Conservation (phyloP, 2,888 invertebrate species). For the Trypoxylon attenuatum region DNA sequence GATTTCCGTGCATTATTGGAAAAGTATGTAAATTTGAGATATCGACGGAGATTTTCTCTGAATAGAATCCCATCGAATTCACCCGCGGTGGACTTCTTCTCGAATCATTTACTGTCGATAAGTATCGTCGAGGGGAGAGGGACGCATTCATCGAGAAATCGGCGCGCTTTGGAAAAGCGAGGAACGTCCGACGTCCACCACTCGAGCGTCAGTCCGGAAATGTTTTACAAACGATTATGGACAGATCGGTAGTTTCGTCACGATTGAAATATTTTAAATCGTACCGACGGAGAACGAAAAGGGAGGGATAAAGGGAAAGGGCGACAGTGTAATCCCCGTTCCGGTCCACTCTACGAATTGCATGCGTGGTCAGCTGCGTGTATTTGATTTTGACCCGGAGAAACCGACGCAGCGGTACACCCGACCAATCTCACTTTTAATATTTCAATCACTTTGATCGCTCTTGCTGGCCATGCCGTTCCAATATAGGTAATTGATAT, state of each 20-base stretch:
- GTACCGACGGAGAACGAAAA: not conserved
- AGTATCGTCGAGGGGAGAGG: conserved; percentile 11
- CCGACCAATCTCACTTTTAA: conserved; percentile 35
- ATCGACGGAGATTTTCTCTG: conserved; percentile 28
- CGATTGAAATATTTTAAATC: conserved; percentile 1
- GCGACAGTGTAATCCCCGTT: not conserved
- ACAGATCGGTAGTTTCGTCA: not conserved
- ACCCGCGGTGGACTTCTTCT: not conserved
- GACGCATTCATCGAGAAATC: not conserved
- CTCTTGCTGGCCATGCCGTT: not conserved
- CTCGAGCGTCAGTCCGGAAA: not conserved
- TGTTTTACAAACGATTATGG: not conserved
- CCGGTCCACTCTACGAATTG: too few relatives aligned
- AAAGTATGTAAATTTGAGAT: conserved; percentile 42
- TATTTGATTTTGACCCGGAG: not conserved
- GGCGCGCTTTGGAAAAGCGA: not conserved
- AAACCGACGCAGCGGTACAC: not conserved
- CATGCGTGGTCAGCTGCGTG: not conserved
- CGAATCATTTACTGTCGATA: conserved; percentile 38
- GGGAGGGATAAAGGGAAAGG: not conserved
- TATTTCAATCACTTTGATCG: conserved; percentile 41
- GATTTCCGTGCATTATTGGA: conserved; percentile 31
- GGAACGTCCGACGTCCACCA: not conserved
- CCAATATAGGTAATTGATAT: conserved; percentile 33
- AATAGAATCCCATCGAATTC: conserved; percentile 26